Conservation (phyloP, 2,113 vertebrate genomes). For the Montifringilla adamsi region DNA sequence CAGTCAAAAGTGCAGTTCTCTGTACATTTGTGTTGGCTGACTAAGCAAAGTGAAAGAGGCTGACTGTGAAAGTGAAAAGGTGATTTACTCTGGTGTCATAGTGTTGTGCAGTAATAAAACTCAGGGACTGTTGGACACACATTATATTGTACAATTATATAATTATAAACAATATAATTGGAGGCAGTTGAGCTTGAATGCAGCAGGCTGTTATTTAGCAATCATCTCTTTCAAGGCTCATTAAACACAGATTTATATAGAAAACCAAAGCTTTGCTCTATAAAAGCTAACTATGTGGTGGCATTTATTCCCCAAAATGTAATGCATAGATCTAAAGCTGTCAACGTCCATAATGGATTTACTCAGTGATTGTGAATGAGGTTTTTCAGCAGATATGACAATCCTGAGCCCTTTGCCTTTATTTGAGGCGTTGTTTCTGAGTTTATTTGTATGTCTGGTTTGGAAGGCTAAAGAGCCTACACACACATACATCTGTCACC, state of each 20-base stretch:
- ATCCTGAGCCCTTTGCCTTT: neutral
- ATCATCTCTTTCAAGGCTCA: conserved; percentile 73
- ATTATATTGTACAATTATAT: conserved; percentile 62
- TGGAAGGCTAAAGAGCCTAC: neutral
- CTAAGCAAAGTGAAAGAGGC: conserved; percentile 43
- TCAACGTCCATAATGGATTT: conserved; percentile 1
- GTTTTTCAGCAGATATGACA: neutral
- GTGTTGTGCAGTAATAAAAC: conserved; percentile 44
- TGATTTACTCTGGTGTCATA: conserved; percentile 41
- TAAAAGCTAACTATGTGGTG: conserved; percentile 44
- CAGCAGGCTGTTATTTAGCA: conserved; percentile 66
- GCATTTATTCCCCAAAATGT: conserved; percentile 43
- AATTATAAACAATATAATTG: conserved; percentile 71
- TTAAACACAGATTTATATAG: conserved; percentile 67
- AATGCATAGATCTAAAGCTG: conserved; percentile 29
- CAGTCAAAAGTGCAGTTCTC: conserved; percentile 1
- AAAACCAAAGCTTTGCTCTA: conserved; percentile 60
- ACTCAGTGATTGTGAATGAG: conserved; percentile 5
- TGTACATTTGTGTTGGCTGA: conserved; percentile 28
- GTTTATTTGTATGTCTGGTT: neutral
- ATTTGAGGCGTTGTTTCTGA: neutral
- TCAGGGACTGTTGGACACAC: conserved; percentile 54
- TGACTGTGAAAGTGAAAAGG: conserved; percentile 55
- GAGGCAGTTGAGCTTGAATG: conserved; percentile 69
- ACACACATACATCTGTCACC: neutral